phyloP scores from a whole-genome alignment of 2,797 vertebrate genomes.

The Gymnoscopelus microlampas region DNA sequence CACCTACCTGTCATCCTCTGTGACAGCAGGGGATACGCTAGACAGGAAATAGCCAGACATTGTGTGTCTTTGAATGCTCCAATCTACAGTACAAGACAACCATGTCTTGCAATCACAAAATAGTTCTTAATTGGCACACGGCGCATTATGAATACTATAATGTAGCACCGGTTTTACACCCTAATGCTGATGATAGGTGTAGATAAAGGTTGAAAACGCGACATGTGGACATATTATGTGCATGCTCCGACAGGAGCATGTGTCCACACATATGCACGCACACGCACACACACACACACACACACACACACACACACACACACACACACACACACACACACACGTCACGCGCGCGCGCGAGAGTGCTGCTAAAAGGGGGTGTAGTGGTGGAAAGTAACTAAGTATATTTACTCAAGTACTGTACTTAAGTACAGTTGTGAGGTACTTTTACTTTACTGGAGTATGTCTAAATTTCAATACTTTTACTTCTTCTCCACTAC shows the following conservation, averaged over 20 bases:
- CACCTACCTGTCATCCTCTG: conserved; percentile 79
- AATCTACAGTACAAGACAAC: conserved; percentile 41
- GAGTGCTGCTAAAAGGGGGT: too few relatives aligned
- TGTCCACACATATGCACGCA: not conserved
- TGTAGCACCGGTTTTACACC: not conserved
- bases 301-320: not conserved
- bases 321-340: not conserved
- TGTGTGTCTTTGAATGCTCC: conserved; percentile 27
- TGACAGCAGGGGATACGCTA: conserved; percentile 58
- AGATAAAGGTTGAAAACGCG: not conserved
- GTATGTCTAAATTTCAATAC: too few relatives aligned
- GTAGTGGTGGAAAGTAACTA: too few relatives aligned
- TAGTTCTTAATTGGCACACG: conserved; percentile 3
- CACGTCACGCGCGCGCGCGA: too few relatives aligned
- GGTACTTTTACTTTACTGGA: too few relatives aligned
- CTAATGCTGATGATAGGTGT: not conserved
- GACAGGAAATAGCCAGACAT: conserved; percentile 54
- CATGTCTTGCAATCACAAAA: conserved; percentile 9
- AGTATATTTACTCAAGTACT: too few relatives aligned
- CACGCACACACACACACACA: not conserved
- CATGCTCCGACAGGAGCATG: not conserved
- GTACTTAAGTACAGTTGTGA: too few relatives aligned
- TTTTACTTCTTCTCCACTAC: too few relatives aligned
- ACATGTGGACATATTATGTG: too few relatives aligned
- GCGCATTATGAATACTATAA: not conserved